A percentile compares a stretch with the other conserved stretches of the same genome.
phyloP scores from a whole-genome alignment of 2,113 vertebrate species.

The Prietella phreatophila region DNA sequence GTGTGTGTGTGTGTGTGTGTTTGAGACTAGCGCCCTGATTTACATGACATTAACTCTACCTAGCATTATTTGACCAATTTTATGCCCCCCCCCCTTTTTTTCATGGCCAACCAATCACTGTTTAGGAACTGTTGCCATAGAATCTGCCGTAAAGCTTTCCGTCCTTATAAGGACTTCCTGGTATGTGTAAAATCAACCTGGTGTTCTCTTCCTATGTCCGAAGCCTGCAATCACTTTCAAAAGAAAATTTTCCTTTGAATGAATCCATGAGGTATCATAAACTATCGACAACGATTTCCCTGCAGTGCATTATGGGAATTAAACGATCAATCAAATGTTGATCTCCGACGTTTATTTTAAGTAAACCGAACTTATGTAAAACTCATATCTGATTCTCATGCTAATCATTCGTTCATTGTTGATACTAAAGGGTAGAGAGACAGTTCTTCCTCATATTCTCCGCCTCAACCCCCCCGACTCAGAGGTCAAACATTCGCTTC shows the following conservation, averaged over 20 bases:
- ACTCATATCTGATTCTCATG: background rate
- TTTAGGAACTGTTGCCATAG: background rate
- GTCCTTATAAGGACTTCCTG: background rate
- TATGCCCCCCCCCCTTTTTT: background rate
- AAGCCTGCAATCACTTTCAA: background rate
- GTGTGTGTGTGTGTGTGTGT: conserved; percentile 9
- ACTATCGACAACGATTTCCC: background rate
- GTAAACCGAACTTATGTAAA: background rate
- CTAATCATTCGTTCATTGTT: background rate
- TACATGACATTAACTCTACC: background rate
- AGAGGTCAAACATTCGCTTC: background rate
- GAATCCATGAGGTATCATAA: background rate
- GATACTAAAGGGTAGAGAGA: background rate
- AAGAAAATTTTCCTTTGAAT: background rate
- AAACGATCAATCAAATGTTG: background rate
- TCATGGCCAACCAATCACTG: background rate
- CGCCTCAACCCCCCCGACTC: background rate
- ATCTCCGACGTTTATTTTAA: background rate
- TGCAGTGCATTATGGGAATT: background rate
- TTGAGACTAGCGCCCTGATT: background rate
- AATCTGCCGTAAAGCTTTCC: background rate
- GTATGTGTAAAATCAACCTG: background rate
- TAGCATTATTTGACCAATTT: background rate
- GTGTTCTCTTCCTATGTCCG: background rate
- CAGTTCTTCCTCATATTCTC: background rate